Base-by-base conservation (phyloP, 2,113 vertebrate genomes). In the Urocynchramus pylzowi region DNA sequence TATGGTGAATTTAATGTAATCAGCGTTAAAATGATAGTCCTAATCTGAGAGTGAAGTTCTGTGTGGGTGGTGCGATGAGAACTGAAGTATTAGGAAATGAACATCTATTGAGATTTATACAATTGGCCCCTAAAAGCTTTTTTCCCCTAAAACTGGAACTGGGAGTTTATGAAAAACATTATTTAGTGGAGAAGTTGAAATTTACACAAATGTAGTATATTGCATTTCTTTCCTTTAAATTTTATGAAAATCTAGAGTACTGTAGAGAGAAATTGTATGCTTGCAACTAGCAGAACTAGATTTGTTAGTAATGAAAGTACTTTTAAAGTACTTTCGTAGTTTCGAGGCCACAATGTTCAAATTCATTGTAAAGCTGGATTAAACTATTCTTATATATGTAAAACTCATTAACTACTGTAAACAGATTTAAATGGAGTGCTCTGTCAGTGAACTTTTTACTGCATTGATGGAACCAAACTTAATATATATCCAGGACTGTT, bases 1-100 rank as follows among this genome's bases (percentile, higher is more conserved):
- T 91, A 83, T 59, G 64, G 90, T 86, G 87, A 88, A 88, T 96
- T 90, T 90, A 85, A 56, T 70, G 71, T 60, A 93, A 53, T 93
- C 89, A 83, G 59, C 0, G 0, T 96, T 90, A 83, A 87, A 93
- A 90, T 85, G 81, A 54, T 96, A 52, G 42, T 91, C 42, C 42
- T 91, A 59, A 65, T 93, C 45, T 50, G 71, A 81, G 82, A 44
- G 41, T 42, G 31, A 88, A 56, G 60, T 63, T 95, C 78, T 70
- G 39, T 81, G 82, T 85, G 68, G 85, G 92, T 74, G 82, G 93
- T 74, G 47, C 4, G 16, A 31, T 39, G 30, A 61, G 94, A 82
- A 52, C 45, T 84, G 70, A 89, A 69, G 35, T 65, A 70, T 42
- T 77, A 47, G 84, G 82, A 77, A 95, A 85, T 71, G 42, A 95